These are phyloP conservation scores for Microtus oregoni DNA, from an alignment of 2,113 vertebrate species.

Conservation along the genomic window DNA sequence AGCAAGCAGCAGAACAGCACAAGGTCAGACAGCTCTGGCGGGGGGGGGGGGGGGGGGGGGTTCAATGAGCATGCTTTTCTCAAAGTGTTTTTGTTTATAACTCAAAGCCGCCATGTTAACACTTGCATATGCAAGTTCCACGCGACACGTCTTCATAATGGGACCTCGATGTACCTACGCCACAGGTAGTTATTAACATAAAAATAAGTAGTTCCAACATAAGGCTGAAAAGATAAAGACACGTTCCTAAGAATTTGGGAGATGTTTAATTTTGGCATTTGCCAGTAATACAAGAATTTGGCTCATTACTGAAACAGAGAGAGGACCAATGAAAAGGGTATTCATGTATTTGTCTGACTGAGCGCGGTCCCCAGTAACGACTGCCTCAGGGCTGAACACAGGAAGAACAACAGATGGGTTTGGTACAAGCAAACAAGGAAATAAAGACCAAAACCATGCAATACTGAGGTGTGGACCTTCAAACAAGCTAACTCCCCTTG, in stretches of 20 bases:
- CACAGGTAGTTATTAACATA: background rate
- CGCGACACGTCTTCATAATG: background rate
- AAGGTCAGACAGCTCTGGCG: background rate
- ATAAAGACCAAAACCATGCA: background rate
- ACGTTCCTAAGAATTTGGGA: background rate
- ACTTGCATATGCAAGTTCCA: background rate
- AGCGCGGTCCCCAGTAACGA: accelerated
- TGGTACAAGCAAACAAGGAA: background rate
- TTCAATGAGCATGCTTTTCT: background rate
- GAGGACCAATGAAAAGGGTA: background rate
- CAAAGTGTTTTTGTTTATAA: background rate
- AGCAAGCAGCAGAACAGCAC: background rate
- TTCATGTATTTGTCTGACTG: no score
- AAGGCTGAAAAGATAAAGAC: background rate
- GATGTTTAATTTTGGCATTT: background rate
- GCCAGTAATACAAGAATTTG: background rate
- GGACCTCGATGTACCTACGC: background rate
- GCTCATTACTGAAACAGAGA: background rate
- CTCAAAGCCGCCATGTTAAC: background rate
- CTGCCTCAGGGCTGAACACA: background rate
- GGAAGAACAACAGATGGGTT: background rate
- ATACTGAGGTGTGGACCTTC: background rate
- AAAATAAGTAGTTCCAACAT: background rate
- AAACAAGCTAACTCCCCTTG: background rate
- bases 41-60: no score